Evolutionary conservation across 2,797 vertebrate genomes (phyloP).

Genomic region (Dermochelys coriacea): DNA sequence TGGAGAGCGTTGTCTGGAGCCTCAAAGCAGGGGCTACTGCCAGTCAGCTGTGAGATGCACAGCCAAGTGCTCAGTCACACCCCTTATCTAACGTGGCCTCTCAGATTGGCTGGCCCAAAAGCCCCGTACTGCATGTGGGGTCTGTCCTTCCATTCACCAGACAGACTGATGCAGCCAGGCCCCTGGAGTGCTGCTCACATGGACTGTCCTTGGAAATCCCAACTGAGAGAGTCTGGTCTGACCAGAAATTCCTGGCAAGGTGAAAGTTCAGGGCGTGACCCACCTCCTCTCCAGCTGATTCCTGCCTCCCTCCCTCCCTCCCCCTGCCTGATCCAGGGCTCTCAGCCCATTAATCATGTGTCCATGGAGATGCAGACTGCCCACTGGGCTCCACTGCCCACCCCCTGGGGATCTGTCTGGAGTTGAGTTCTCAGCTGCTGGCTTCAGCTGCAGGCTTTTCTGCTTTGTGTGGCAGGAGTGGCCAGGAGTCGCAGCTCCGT

Average conservation of each 20-base stretch:
- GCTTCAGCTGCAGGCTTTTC: background rate
- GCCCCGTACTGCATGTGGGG: fast-evolving
- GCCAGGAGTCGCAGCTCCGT: background rate
- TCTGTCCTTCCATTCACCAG: background rate
- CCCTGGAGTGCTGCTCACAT: background rate
- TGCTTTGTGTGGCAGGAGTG: background rate
- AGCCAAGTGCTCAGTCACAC: background rate
- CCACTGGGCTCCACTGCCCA: background rate
- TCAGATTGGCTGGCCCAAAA: background rate
- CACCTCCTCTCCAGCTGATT: background rate
- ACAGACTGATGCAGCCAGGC: background rate
- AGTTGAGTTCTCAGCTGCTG: background rate
- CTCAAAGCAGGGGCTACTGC: background rate
- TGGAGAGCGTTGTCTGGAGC: background rate
- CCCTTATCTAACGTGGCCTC: background rate
- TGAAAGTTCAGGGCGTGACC: background rate
- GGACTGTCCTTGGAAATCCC: background rate
- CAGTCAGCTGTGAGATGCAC: background rate
- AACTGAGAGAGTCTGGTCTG: fast-evolving
- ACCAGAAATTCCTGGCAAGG: background rate
- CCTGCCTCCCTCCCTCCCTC: background rate
- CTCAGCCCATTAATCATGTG: background rate
- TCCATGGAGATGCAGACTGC: background rate
- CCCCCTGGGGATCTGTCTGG: background rate
- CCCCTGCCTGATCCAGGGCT: background rate